phyloP scores from a whole-genome alignment of 2,113 vertebrate species.

The Calonectris borealis region DNA sequence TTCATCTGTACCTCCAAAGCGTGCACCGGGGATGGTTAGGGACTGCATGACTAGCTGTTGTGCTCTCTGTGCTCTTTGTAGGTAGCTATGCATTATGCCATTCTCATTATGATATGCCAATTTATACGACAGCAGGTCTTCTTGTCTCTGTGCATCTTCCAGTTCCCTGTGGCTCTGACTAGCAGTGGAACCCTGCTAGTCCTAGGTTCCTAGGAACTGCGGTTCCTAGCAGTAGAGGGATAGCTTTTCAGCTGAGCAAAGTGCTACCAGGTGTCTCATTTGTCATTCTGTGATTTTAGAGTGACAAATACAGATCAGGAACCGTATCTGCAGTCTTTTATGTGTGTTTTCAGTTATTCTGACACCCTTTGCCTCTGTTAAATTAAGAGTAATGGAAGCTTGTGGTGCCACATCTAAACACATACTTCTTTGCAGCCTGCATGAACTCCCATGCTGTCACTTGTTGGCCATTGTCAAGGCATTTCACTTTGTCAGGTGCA shows the following conservation, averaged over 20 bases:
- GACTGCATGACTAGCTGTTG: neutral
- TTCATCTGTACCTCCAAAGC: neutral
- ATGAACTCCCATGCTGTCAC: neutral
- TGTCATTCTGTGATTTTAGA: conserved; percentile 8
- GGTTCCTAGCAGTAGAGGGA: neutral
- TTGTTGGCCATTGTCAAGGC: neutral
- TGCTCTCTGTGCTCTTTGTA: neutral
- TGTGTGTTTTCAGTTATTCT: neutral
- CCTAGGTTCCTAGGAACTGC: neutral
- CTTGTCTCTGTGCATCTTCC: neutral
- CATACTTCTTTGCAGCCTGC: neutral
- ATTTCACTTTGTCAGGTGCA: neutral
- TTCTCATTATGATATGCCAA: neutral
- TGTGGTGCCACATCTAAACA: neutral
- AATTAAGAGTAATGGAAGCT: neutral
- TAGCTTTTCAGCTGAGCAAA: neutral
- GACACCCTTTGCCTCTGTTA: neutral
- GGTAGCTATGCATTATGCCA: neutral
- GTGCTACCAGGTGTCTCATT: neutral
- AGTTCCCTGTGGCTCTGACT: neutral
- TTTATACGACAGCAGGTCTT: neutral
- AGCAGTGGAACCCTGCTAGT: too few species aligned
- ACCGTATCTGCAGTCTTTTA: neutral
- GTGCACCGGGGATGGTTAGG: neutral
- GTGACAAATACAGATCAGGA: neutral